A percentile compares a stretch with the other conserved stretches of the same genome.
Evolutionary conservation across 2,888 invertebrate species (phyloP).

Genomic region (Lycocerus yunnanus): DNA sequence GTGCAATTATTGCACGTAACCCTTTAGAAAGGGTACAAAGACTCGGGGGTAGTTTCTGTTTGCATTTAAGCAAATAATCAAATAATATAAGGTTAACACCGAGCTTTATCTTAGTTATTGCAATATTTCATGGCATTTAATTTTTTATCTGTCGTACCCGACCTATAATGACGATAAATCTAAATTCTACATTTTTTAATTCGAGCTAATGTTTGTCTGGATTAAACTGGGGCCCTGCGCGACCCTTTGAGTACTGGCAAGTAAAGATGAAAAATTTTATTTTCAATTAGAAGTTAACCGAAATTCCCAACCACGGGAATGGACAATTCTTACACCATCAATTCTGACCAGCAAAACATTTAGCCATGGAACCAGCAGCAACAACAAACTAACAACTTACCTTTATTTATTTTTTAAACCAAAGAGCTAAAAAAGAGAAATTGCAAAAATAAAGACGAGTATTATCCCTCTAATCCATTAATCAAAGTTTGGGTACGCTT

Average conservation of each 20-base stretch:
- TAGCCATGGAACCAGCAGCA: too few species aligned
- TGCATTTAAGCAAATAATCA: slow-evolving; percentile 16
- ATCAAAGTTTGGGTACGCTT: slow-evolving; percentile 28
- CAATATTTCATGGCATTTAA: slow-evolving; percentile 34
- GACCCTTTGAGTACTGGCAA: too few species aligned
- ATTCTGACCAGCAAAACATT: too few species aligned
- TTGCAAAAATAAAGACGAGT: neutral
- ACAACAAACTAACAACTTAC: too few species aligned
- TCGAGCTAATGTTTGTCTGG: neutral
- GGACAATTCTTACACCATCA: too few species aligned
- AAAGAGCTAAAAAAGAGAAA: too few species aligned
- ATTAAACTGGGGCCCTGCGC: too few species aligned
- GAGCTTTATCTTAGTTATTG: slow-evolving; percentile 23
- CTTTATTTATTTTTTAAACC: too few species aligned
- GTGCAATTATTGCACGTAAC: slow-evolving; percentile 29
- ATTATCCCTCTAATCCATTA: slow-evolving; percentile 29
- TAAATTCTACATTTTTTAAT: neutral
- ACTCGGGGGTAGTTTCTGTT: neutral
- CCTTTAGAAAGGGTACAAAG: slow-evolving; percentile 6
- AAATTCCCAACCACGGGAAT: too few species aligned
- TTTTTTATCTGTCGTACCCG: neutral
- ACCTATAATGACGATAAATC: neutral
- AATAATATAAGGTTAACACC: slow-evolving; percentile 9
- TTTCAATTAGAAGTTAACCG: too few species aligned
- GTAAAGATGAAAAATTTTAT: too few species aligned